Evolutionary conservation across 1,140 invertebrate species (phyloP), one percentile per base, ranked within the genome.

Genomic region (Trialeurodes vaporariorum): DNA sequence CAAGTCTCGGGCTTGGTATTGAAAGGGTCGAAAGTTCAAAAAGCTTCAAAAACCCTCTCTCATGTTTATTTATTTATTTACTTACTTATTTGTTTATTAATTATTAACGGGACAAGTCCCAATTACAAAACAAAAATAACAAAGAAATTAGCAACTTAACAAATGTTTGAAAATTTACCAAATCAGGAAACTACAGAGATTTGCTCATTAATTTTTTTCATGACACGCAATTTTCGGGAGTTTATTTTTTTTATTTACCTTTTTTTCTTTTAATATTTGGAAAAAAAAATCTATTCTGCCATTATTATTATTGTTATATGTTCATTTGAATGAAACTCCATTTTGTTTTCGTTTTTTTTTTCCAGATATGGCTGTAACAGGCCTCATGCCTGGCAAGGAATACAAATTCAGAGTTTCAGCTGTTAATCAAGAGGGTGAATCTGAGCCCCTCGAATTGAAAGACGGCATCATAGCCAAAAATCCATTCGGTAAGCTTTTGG

Each of bases 361-460:
- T 76, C n/a, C 74, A 83, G 86, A 83, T 73, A 82, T 88, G 67
- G 90, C 94, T 71, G 89, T 97, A 0, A 90, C 86, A 69, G 92
- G 93, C 49, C 79, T 97, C 27, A 93, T 87, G 63, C 91, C 92
- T 23, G 91, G 89, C 34, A 91, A 94, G 74, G 93, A 96, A 78
- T 97, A 96, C 77, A 92, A 92, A 79, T 96, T 96, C 85, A 84
- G 96, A 67, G 95, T 98, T 1, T 86, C 89, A 25, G 97, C 97
- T 64, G 93, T 98, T 13, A 99, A 99, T 79, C 83, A 91, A 11
- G 94, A 98, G 77, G 97, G 97, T 34, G 92, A 97, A 80, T 98
- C 95, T 1, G 92, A 93, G 73, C 94, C 95, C 22, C 81, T 98
- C n/a, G 86, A 87, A 70, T 89, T 92, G 0, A 88, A 92, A 34